Base-by-base conservation (phyloP, 2,888 invertebrate genomes). In the Notocelia uddmanniana region DNA sequence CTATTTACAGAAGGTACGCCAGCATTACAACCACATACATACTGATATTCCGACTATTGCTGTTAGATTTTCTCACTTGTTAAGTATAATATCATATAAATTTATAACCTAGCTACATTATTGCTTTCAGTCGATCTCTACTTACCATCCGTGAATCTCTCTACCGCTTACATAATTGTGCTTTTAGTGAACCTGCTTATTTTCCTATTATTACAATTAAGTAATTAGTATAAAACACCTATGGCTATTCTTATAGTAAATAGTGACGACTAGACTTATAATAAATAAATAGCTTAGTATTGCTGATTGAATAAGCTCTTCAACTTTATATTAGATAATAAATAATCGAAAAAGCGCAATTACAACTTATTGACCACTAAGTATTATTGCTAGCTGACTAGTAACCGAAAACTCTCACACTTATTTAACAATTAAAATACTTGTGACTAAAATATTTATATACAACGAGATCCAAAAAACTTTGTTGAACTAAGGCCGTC, bases 311-410 rank as follows among this genome's bases (percentile, higher is more conserved):
- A 19, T 69, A 72, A 72, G 68, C 72, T 68, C 72, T 62, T 62
- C 11, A 45, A 67, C 58, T 60, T 59, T 10, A 34, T 45, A 69
- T 34, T 37, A 45, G n/a, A n/a, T n/a, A 72, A 18, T 48, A 48
- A 34, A 31, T 57, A 45, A 50, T 52, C 50, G 26, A n/a, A 37
- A 21, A 37, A 59, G 26, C 52, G 45, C 37, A 52, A 59, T 66
- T 34, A 31, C 34, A 41, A 26, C 5, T 31, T 59, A 68, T 37
- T 68, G 37, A 34, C 23, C 21, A 37, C 15, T 68, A 58, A 37
- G 15, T 58, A 58, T 63, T 60, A 64, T 58, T 67, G 59, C 60
- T 71, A 67, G 71, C 67, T 71, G 67, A 71, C 71, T 71, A 71
- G 59, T 59, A 71, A 67, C 45, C 45, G 15, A 34, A 60, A 45